phyloP scores from a whole-genome alignment of 2,113 vertebrate genomes.

The Copsychus sechellarum region DNA sequence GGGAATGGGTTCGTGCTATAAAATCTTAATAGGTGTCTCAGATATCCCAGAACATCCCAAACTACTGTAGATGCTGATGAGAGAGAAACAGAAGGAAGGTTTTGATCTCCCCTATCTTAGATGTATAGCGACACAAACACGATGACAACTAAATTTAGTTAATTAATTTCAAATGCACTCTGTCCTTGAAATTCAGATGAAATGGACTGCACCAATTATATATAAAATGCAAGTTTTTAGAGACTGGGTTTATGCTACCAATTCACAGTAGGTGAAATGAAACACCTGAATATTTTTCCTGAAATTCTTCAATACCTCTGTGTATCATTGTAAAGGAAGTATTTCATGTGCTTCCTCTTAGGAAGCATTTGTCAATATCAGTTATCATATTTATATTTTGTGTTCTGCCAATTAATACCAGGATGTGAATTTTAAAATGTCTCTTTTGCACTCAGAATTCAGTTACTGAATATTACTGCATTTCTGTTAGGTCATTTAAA shows the following conservation, averaged over 20 bases:
- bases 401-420: not conserved
- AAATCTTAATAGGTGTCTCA: not conserved
- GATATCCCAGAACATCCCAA: not conserved
- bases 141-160: not conserved
- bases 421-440: not conserved
- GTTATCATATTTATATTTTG: not conserved
- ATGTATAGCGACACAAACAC: not conserved
- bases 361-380: not conserved
- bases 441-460: not conserved
- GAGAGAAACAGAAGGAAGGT: not conserved
- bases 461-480: not conserved
- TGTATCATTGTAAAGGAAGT: not conserved
- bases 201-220: not conserved
- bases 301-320: not conserved
- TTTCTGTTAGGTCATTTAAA: not conserved
- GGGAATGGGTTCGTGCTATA: not conserved
- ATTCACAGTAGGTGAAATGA: not conserved
- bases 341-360: not conserved
- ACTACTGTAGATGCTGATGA: not conserved
- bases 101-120: not conserved
- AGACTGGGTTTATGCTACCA: not conserved
- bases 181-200: not conserved
- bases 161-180: not conserved
- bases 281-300: not conserved
- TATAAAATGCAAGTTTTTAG: not conserved